These are phyloP conservation scores for Cataglyphis cursor DNA, from an alignment of 2,888 invertebrate species.

Conservation along the genomic window DNA sequence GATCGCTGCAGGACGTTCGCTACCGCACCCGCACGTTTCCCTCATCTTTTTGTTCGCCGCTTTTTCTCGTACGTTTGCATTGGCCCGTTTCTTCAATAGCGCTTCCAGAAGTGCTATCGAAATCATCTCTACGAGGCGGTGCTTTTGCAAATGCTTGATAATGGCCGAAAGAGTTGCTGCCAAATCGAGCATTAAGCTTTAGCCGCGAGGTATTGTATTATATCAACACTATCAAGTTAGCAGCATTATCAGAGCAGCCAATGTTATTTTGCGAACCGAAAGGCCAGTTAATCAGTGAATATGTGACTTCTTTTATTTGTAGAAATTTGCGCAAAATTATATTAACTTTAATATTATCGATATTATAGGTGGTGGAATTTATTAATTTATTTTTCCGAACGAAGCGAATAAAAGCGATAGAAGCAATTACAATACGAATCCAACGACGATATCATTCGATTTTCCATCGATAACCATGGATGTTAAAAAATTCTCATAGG, in stretches of 20 bases:
- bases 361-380: neutral
- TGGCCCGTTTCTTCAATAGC: conserved; percentile 48
- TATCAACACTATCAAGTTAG: neutral
- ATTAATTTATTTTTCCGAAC: neutral
- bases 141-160: conserved; percentile 29
- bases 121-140: conserved; percentile 40
- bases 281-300: neutral
- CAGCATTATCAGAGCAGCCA: neutral
- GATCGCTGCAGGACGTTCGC: conserved; percentile 34
- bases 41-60: conserved; percentile 10
- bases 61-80: conserved; percentile 55
- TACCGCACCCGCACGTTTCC: neutral
- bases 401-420: neutral
- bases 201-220: neutral
- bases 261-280: conserved; percentile 1
- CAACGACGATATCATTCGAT: neutral
- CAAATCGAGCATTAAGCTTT: conserved; percentile 31
- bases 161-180: conserved; percentile 26
- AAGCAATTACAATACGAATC: conserved; percentile 11
- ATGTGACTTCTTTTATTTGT: neutral
- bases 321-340: neutral
- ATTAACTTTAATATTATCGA: neutral
- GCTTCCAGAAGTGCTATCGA: conserved; percentile 46
- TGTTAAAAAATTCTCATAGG: conserved; percentile 11
- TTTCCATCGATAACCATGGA: neutral